A percentile compares a stretch with the other conserved stretches of the same genome.
phyloP scores from a whole-genome alignment of 2,888 invertebrate genomes.

The Myathropa florea region DNA sequence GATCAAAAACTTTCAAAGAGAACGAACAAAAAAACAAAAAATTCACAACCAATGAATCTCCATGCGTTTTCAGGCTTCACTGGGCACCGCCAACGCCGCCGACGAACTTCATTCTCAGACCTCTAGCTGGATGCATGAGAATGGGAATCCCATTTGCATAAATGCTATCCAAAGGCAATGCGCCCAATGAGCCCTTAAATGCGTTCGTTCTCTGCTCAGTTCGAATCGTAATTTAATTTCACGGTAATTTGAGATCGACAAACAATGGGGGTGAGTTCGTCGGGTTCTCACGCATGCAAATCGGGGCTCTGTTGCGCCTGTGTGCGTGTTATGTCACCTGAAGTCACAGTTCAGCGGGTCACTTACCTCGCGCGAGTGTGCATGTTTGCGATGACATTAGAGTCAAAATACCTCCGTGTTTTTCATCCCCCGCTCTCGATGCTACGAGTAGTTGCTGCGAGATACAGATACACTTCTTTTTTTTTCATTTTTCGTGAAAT shows the following conservation, averaged over 20 bases:
- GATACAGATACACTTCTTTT: conserved; percentile 13
- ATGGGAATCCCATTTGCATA: conserved; percentile 55
- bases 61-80: conserved; percentile 66
- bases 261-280: conserved; percentile 61
- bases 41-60: conserved; percentile 32
- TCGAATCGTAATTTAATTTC: conserved; percentile 68
- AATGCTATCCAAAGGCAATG: conserved; percentile 4
- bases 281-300: conserved; percentile 62
- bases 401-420: conserved; percentile 4
- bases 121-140: conserved; percentile 49
- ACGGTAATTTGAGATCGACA: conserved; percentile 70
- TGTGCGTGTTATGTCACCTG: conserved; percentile 49
- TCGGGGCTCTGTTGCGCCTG: conserved; percentile 11
- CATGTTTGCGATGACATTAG: conserved; percentile 60
- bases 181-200: conserved; percentile 56
- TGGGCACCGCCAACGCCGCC: conserved; percentile 14
- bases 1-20: too few species aligned
- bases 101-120: too few species aligned
- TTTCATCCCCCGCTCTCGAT: conserved; percentile 46
- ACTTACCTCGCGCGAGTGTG: conserved; percentile 23
- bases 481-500: conserved; percentile 21
- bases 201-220: conserved; percentile 14
- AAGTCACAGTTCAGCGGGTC: conserved; percentile 55
- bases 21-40: too few species aligned
- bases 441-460: conserved; percentile 31